Base-by-base conservation (phyloP, 2,113 vertebrate species). In the Elanus axillaris region DNA sequence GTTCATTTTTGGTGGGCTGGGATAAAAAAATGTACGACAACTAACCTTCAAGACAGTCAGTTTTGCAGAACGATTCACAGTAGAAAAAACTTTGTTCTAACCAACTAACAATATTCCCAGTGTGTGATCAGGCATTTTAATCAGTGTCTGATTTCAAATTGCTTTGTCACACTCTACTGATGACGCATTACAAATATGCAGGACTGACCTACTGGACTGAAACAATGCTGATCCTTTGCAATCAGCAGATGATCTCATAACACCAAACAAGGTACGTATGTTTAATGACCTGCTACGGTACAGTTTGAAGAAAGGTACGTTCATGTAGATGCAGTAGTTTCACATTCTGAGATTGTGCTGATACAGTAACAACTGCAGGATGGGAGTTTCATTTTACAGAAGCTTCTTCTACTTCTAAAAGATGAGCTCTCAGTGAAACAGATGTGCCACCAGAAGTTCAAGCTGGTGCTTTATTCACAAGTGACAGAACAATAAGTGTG, bases 1-100 rank as follows among this genome's bases (percentile, higher is more conserved):
- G 97, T 97, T 97, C 94, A 95, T 98, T 97, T 95, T 96, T 94
- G 84, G 89, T 94, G 87, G 93, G 60, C n/a, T 73, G 85, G 40
- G 62, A 90, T 91, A 66, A 84, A 97, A 95, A 94, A 93, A 95
- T 86, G 90, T 90, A 79, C 81, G 98, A 91, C 72, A 95, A 48
- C 72, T 96, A 97, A 97, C 97, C 89, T 98, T 98, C 94, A 97
- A 95, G 80, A 75, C 32, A 94, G 92, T 93, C 77, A 85, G 67
- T 58, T 97, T 90, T 95, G 82, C 1, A 1, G 64, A 88, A 80
- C 27, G 89, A 95, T 97, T 93, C 94, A 91, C 56, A 90, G 83
- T 25, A 83, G 72, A 63, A 47, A 64, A 88, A 96, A 88, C 71
- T 96, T 96, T 83, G 26, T 63, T 81, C 45, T 78, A 69, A 87